A percentile compares a stretch with the other conserved stretches of the same genome.
phyloP scores from a whole-genome alignment of 2,113 vertebrate species.

The Phyllostomus discolor region DNA sequence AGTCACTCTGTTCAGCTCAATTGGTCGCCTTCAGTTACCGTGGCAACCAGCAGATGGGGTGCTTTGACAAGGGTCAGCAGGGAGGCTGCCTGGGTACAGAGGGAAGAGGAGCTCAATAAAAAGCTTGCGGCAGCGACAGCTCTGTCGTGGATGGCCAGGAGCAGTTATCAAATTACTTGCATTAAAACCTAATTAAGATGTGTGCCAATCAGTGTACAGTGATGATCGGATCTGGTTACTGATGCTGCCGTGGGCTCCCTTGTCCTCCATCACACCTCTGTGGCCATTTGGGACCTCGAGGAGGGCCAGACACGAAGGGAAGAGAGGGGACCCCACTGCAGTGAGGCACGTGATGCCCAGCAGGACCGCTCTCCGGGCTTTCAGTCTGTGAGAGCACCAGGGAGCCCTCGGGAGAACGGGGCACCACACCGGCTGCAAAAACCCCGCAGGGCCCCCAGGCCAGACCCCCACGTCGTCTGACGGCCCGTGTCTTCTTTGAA shows the following conservation, averaged over 20 bases:
- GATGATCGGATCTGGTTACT: conserved; percentile 91
- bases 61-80: conserved; percentile 87
- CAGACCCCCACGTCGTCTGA: fast-evolving
- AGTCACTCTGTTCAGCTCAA: conserved; percentile 50
- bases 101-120: conserved; percentile 74
- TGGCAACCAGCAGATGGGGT: conserved; percentile 93
- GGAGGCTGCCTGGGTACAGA: conserved; percentile 70
- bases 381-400: not conserved
- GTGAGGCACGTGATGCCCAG: fast-evolving
- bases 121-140: conserved; percentile 80
- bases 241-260: conserved; percentile 84
- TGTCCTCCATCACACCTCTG: conserved; percentile 79
- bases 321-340: not conserved
- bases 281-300: conserved; percentile 62
- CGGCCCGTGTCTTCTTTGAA: not conserved
- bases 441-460: not conserved
- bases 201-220: conserved; percentile 88
- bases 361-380: not conserved
- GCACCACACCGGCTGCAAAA: not conserved
- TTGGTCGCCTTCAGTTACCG: conserved; percentile 78
- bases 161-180: conserved; percentile 88
- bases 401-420: not conserved
- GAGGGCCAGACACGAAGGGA: not conserved
- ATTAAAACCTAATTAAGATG: conserved; percentile 96
- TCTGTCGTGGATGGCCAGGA: conserved; percentile 77